Percentiles rank a stretch among this genome's conserved stretches.
These are phyloP conservation scores for Ataeniobius toweri DNA, from an alignment of 2,797 vertebrate species.

Conservation along the genomic window DNA sequence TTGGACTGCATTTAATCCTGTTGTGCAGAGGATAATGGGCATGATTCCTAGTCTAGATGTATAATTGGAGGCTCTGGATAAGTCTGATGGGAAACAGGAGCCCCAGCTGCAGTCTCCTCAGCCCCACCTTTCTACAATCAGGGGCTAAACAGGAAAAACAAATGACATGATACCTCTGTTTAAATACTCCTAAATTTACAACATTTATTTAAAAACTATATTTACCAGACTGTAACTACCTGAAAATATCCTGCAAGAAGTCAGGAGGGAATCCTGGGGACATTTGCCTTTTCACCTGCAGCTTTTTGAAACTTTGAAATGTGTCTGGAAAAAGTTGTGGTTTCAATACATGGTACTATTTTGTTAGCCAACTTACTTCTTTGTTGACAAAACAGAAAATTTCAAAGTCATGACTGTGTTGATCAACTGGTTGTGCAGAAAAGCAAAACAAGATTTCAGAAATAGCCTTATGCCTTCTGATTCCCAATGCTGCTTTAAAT, in stretches of 20 bases:
- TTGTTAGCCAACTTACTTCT: not conserved
- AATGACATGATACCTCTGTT: not conserved
- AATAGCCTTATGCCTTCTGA: constrained; percentile 21
- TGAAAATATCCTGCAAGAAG: not conserved
- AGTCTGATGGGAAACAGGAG: not conserved
- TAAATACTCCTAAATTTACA: not conserved
- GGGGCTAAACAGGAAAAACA: not conserved
- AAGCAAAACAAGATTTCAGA: constrained; percentile 24
- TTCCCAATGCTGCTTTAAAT: constrained; percentile 14
- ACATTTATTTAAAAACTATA: not conserved
- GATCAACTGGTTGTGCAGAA: not conserved
- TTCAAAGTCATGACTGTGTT: not conserved
- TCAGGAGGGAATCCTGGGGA: not conserved
- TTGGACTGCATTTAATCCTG: not conserved
- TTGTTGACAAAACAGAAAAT: not conserved
- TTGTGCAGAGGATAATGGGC: not conserved
- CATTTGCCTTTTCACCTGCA: not conserved
- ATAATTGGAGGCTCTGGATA: not conserved
- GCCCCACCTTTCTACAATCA: not conserved
- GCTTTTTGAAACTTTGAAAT: not conserved
- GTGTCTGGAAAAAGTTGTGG: not conserved
- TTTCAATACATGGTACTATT: no score
- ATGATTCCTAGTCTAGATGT: not conserved
- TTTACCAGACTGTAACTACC: not conserved
- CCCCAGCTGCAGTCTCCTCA: not conserved